Conservation (phyloP, 2,113 vertebrate genomes). For the Microcebus ravelobensis region DNA sequence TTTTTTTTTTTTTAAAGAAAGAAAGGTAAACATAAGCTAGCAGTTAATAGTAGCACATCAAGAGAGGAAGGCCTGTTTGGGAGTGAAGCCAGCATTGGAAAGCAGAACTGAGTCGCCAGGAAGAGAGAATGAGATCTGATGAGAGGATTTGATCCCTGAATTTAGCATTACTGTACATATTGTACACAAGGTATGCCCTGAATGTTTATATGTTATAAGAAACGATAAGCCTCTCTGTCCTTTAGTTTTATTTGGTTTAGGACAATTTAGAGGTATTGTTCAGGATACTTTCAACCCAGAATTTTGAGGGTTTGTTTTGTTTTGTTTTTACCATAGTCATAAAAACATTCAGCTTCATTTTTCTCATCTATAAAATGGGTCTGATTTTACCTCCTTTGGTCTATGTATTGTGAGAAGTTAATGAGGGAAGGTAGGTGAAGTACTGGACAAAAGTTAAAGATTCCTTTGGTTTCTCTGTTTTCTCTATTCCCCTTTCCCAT, state of each 20-base stretch:
- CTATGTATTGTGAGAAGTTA: neutral
- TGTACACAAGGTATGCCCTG: neutral
- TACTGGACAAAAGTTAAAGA: neutral
- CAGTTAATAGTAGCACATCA: fast-evolving
- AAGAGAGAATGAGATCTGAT: neutral
- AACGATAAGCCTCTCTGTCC: neutral
- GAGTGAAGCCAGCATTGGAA: neutral
- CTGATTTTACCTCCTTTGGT: neutral
- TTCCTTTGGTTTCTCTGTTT: neutral
- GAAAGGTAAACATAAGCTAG: neutral
- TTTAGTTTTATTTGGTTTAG: neutral
- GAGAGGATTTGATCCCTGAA: neutral
- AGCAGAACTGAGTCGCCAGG: neutral
- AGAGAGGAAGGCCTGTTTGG: neutral
- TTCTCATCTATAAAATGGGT: neutral
- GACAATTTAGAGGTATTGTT: neutral
- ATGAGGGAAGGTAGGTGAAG: neutral
- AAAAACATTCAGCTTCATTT: neutral
- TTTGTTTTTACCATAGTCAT: no score
- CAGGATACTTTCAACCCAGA: neutral
- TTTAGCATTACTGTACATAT: fast-evolving
- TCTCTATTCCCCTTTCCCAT: neutral
- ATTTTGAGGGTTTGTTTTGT: neutral
- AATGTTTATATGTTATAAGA: neutral
- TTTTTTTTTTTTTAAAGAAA: no score